Percentiles rank a stretch among this genome's conserved stretches.
Evolutionary conservation across 2,888 invertebrate genomes (phyloP).

Genomic region (Gymnoscelis rufifasciata): DNA sequence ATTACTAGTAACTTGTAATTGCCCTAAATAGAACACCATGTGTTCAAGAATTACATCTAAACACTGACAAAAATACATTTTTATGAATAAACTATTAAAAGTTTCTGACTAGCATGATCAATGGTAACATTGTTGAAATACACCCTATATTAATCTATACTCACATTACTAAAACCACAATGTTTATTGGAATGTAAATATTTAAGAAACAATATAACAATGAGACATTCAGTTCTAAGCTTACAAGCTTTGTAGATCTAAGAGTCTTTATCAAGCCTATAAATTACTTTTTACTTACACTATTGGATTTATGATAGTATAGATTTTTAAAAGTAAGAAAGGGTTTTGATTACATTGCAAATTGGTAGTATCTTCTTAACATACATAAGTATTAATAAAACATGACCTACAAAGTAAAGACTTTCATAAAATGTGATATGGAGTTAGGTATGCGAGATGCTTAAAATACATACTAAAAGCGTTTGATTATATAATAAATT

Average conservation of each 20-base stretch:
- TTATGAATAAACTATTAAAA: slow-evolving; percentile 8
- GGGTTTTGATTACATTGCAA: too few relatives aligned
- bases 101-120: slow-evolving; percentile 27
- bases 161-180: slow-evolving; percentile 23
- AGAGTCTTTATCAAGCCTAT: slow-evolving; percentile 13
- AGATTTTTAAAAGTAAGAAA: too few relatives aligned
- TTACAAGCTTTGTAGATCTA: slow-evolving; percentile 14
- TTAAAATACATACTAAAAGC: too few relatives aligned
- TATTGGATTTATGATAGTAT: neutral
- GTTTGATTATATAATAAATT: too few relatives aligned
- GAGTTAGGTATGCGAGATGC: too few relatives aligned
- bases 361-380: too few relatives aligned
- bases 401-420: too few relatives aligned
- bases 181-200: slow-evolving; percentile 24
- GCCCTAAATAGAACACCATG: slow-evolving; percentile 20
- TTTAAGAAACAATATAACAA: slow-evolving; percentile 24
- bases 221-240: slow-evolving; percentile 15
- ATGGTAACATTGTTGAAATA: slow-evolving; percentile 25
- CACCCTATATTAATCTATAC: slow-evolving; percentile 12
- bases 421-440: too few relatives aligned
- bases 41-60: slow-evolving; percentile 22
- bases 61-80: slow-evolving; percentile 21
- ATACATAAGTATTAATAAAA: too few relatives aligned
- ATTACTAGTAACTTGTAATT: slow-evolving; percentile 3
- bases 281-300: neutral